Evolutionary conservation across 37 sponge, comb jelly and placozoan species (phyloP).

Genomic region (Haliclona indistincta): DNA sequence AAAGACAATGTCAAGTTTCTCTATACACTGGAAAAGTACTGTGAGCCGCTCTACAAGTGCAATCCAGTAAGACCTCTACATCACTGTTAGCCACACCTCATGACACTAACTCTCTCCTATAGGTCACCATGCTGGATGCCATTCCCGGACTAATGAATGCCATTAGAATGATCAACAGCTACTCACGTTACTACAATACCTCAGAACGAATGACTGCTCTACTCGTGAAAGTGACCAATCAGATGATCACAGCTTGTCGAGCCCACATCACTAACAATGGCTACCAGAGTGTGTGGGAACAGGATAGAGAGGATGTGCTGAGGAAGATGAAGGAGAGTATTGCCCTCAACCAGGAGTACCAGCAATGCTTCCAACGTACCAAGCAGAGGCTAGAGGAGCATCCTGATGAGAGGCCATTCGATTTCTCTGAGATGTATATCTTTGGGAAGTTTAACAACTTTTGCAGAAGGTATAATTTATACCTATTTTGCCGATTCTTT

Average conservation of each 20-base stretch:
- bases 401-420: conserved; percentile 92
- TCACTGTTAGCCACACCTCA: background rate
- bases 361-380: conserved; percentile 90
- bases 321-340: conserved; percentile 78
- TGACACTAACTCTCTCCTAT: background rate
- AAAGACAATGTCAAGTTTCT: conserved; percentile 99
- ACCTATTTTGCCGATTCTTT: background rate
- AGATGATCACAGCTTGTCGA: conserved; percentile 97
- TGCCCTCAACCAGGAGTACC: conserved; percentile 91
- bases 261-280: conserved; percentile 91
- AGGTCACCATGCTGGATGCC: conserved; percentile 92
- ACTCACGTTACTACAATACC: conserved; percentile 99
- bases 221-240: conserved; percentile 98
- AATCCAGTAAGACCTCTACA: conserved; percentile 74
- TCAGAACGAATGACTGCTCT: conserved; percentile 98
- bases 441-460: conserved; percentile 99
- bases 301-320: conserved; percentile 72
- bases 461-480: conserved; percentile 49
- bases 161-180: conserved; percentile 98
- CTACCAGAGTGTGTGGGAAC: conserved; percentile 90
- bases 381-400: conserved; percentile 84
- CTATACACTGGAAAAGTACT: conserved; percentile 96
- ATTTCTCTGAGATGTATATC: conserved; percentile 99
- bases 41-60: conserved; percentile 96
- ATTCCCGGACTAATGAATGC: conserved; percentile 98